Base-by-base conservation (phyloP, 2,888 invertebrate species). In the Cephus pulcher region DNA sequence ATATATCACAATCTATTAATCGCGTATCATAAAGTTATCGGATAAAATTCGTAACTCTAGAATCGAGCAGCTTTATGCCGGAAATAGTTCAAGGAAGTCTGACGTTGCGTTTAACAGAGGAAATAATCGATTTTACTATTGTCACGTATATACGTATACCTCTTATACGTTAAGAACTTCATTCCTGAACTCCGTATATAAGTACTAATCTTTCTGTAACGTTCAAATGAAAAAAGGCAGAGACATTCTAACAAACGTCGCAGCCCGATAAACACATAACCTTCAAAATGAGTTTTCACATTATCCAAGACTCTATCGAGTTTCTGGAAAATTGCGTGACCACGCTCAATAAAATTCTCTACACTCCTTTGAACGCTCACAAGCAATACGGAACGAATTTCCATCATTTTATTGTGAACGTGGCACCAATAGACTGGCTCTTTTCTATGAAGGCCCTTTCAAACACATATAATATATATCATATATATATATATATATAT, bases 311-410 rank as follows among this genome's bases (percentile, higher is more conserved):
- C 3, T 34, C 71, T 71, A 32, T 71, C 30, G 32, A 34, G 12
- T 71, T 71, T 71, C 32, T 71, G 15, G 11, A 71, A 71, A 71
- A 71, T 71, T 30, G 71, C 71, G 12, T 34, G 71, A 34, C 71
- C 71, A 71, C 9, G 32, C 32, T 71, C 71, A 34, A 71, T 71
- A 71, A 71, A 71, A 71, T 71, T 34, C 71, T 71, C 32, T 15
- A 71, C 71, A 32, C 32, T 71, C 12, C 30, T 71, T 71, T 71
- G 12, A 71, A 71, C 71, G 71, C 32, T 34, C 71, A 56, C 56
- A 56, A 56, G 56, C 56, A 56, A 56, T 56, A 56, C 56, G 23
- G 56, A 56, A 56, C 6, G 56, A 23, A 56, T 56, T 56, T 56
- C 23, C 56, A 56, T 56, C 56, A 56, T 56, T 56, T 56, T 23